Base-by-base conservation (phyloP, 2,888 invertebrate species). In the Drosophila nigritarsus region DNA sequence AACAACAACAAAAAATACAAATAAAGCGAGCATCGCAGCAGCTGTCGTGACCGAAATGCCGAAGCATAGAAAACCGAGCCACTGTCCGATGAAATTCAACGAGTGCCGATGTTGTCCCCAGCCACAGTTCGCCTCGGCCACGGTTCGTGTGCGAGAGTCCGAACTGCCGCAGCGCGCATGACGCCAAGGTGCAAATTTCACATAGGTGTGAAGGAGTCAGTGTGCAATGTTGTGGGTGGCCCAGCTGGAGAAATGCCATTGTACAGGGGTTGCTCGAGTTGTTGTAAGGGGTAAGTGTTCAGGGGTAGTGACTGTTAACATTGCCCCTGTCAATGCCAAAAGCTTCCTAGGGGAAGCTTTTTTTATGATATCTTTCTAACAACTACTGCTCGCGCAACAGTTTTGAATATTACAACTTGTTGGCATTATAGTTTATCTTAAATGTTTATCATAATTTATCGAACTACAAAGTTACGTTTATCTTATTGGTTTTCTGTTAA, bases 91-190 rank as follows among this genome's bases (percentile, higher is more conserved):
- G 56, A 45, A 29, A 38, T 18, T 27, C 53, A 32, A 54, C 78
- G 64, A 69, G 53, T n/a, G n/a, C 65, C 83, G 70, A 72, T 68
- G 54, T 69, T 76, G 71, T 55, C 73, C 27, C 34, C 61, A 50
- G 49, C 42, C 69, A 45, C 32, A 32, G 11, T 8, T 56, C 58
- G 48, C 20, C 42, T 65, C 49, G 56, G n/a, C 20, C 38, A 45
- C 62, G 30, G 59, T 60, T 75, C 62, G 73, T 53, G 73, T 53
- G 62, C 63, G 70, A 67, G 68, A 85, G 76, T 86, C 87, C 87
- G 87, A 87, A 87, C 62, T 45, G 65, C 48, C 63, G 73, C 75
- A 90, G 66, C 66, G 91, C 91, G 91, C 91, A 91, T 84, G 91
- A 80, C 89, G 76, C 68, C 78, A 89, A 89, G 88, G 89, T 89